These are phyloP conservation scores for Terebella lapidaria DNA, from an alignment of 2,888 invertebrate genomes.

Conservation along the genomic window DNA sequence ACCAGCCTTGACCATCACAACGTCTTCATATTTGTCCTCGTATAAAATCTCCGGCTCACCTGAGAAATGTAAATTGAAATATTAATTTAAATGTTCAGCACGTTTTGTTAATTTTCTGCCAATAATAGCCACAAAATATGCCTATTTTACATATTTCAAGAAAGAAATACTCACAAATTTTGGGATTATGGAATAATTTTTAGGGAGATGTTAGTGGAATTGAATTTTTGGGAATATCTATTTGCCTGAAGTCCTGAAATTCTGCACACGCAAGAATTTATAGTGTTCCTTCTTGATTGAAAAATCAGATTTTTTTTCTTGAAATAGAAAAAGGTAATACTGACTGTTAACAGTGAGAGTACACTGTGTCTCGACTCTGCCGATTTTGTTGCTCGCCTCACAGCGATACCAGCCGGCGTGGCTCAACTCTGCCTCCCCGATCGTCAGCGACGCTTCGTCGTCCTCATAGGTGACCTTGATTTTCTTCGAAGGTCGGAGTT, in stretches of 20 bases:
- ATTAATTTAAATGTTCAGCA: background rate
- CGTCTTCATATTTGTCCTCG: slow-evolving; percentile 62
- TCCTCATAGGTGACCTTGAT: slow-evolving; percentile 45
- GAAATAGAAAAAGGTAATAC: slow-evolving; percentile 16
- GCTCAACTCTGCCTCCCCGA: slow-evolving; percentile 56
- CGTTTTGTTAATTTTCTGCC: background rate
- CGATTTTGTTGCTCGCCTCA: slow-evolving; percentile 44
- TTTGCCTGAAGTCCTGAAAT: too few relatives aligned
- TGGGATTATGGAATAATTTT: too few relatives aligned
- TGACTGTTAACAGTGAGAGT: slow-evolving; percentile 43
- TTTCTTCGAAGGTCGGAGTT: slow-evolving; percentile 40
- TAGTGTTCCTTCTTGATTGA: background rate
- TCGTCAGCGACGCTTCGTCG: slow-evolving; percentile 57
- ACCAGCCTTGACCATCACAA: slow-evolving; percentile 52
- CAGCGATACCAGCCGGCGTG: slow-evolving; percentile 45
- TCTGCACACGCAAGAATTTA: too few relatives aligned
- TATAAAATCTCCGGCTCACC: slow-evolving; percentile 57
- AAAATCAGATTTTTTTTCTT: background rate
- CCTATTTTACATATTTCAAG: too few relatives aligned
- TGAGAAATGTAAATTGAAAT: slow-evolving; percentile 1
- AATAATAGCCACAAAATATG: too few relatives aligned
- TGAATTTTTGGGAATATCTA: too few relatives aligned
- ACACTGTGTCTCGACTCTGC: slow-evolving; percentile 43
- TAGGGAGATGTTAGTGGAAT: too few relatives aligned
- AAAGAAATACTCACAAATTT: too few relatives aligned